A percentile compares a stretch with the other conserved stretches of the same genome.
Conservation (phyloP, 1,140 invertebrate species). For the Gryon sp. region DNA sequence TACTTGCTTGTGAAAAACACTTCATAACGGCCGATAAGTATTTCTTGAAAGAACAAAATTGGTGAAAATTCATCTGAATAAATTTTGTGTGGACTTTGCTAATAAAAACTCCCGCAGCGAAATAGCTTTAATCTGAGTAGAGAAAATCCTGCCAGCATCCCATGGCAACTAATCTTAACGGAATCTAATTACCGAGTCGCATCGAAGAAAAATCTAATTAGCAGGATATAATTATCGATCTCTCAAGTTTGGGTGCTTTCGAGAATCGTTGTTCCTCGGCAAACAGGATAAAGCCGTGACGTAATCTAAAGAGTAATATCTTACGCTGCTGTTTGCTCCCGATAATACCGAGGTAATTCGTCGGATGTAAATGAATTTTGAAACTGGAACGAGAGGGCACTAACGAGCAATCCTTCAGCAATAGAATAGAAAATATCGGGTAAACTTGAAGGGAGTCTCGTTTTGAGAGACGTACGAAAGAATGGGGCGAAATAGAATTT, state of each 20-base stretch:
- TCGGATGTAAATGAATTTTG: slow-evolving; percentile 64
- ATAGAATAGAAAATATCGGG: slow-evolving; percentile 28
- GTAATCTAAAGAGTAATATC: slow-evolving; percentile 60
- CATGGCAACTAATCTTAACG: slow-evolving; percentile 52
- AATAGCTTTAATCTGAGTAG: slow-evolving; percentile 31
- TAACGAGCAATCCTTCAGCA: slow-evolving; percentile 61
- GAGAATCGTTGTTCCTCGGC: slow-evolving; percentile 37
- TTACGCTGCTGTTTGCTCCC: slow-evolving; percentile 44
- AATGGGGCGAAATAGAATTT: slow-evolving; percentile 29
- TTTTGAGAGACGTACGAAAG: slow-evolving; percentile 30
- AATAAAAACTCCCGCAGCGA: neutral
- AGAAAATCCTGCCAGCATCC: slow-evolving; percentile 17
- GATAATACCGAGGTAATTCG: slow-evolving; percentile 60
- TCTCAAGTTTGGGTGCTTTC: slow-evolving; percentile 24
- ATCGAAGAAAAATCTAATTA: slow-evolving; percentile 66
- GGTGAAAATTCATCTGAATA: neutral
- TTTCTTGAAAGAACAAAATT: neutral
- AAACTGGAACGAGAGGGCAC: slow-evolving; percentile 46
- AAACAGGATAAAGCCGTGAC: slow-evolving; percentile 50
- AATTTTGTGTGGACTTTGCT: neutral
- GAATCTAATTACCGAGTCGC: slow-evolving; percentile 65
- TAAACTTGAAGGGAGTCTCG: slow-evolving; percentile 37
- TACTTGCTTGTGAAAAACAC: neutral
- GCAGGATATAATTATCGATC: slow-evolving; percentile 65
- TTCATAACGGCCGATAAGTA: slow-evolving; percentile 17